Evolutionary conservation across 2,797 vertebrate genomes (phyloP).

Genomic region (Sebastes oblongus): DNA sequence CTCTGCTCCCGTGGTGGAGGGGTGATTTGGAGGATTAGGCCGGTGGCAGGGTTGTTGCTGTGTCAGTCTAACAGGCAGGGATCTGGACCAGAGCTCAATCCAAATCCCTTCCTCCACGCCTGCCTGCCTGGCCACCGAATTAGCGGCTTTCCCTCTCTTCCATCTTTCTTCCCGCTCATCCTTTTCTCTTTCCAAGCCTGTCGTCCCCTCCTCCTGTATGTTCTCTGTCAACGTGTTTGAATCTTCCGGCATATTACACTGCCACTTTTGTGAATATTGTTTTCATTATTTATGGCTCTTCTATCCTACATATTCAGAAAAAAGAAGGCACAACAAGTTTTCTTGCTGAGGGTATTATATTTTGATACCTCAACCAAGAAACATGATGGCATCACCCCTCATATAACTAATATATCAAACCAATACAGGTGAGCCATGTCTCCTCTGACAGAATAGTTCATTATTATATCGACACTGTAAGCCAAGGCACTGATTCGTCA

Average conservation of each 20-base stretch:
- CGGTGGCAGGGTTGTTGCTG: constrained; percentile 75
- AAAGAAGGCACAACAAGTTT: neutral
- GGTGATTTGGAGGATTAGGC: constrained; percentile 78
- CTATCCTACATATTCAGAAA: neutral
- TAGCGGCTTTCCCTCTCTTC: constrained; percentile 45
- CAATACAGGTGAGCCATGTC: no score
- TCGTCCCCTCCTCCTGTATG: constrained; percentile 22
- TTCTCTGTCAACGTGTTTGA: constrained; percentile 12
- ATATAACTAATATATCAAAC: no score
- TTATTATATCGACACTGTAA: no score
- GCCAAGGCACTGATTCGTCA: no score
- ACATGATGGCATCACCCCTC: neutral
- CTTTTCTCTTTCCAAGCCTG: constrained; percentile 31
- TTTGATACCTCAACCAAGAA: constrained; percentile 33
- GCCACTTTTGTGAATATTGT: constrained; percentile 9
- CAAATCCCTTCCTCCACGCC: constrained; percentile 77
- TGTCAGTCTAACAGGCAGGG: constrained; percentile 78
- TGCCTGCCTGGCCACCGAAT: constrained; percentile 68
- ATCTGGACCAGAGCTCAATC: constrained; percentile 77
- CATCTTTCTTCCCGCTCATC: constrained; percentile 61
- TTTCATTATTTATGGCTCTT: constrained; percentile 13
- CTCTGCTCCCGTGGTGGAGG: constrained; percentile 64
- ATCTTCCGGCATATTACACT: neutral
- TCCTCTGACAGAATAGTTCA: no score
- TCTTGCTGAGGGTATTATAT: constrained; percentile 21